phyloP scores from a whole-genome alignment of 2,797 vertebrate genomes.

The Takifugu rubripes region DNA sequence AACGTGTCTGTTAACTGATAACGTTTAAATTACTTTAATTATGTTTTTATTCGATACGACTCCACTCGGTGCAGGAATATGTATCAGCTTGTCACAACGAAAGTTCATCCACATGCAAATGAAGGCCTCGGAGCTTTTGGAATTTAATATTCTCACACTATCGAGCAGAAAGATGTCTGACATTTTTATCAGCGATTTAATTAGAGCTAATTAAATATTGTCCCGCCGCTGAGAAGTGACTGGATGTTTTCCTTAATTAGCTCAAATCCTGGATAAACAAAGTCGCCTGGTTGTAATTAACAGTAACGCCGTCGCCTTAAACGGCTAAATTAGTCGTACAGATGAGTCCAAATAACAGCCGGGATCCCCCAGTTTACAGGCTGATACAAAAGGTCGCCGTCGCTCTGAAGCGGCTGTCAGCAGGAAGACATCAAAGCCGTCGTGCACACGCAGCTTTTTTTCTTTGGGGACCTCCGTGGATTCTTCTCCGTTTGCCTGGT shows the following conservation, averaged over 20 bases:
- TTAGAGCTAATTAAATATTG: slow-evolving; percentile 45
- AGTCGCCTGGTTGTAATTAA: slow-evolving; percentile 43
- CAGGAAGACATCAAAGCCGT: slow-evolving; percentile 3
- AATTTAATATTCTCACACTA: slow-evolving; percentile 32
- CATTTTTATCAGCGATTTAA: slow-evolving; percentile 32
- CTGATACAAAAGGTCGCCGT: slow-evolving; percentile 11
- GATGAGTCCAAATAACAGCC: slow-evolving; percentile 36
- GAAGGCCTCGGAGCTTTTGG: slow-evolving; percentile 25
- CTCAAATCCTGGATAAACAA: slow-evolving; percentile 43
- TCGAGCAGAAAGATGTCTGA: slow-evolving; percentile 32
- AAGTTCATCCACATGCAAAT: slow-evolving; percentile 23
- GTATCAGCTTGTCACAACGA: slow-evolving; percentile 25
- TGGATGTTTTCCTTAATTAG: slow-evolving; percentile 47
- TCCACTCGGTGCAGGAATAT: slow-evolving; percentile 15
- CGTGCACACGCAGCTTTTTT: background rate
- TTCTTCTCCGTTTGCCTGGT: background rate
- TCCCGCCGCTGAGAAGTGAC: slow-evolving; percentile 30
- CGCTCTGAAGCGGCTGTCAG: slow-evolving; percentile 1
- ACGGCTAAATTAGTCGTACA: slow-evolving; percentile 22
- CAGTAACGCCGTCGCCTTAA: slow-evolving; percentile 33
- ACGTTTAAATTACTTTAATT: no score
- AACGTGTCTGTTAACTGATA: background rate
- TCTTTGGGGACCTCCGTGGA: background rate
- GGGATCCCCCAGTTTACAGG: slow-evolving; percentile 19
- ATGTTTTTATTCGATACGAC: background rate